Percentiles rank a stretch among this genome's conserved stretches.
Conservation (phyloP, 2,888 invertebrate species). For the Taenaris catops region DNA sequence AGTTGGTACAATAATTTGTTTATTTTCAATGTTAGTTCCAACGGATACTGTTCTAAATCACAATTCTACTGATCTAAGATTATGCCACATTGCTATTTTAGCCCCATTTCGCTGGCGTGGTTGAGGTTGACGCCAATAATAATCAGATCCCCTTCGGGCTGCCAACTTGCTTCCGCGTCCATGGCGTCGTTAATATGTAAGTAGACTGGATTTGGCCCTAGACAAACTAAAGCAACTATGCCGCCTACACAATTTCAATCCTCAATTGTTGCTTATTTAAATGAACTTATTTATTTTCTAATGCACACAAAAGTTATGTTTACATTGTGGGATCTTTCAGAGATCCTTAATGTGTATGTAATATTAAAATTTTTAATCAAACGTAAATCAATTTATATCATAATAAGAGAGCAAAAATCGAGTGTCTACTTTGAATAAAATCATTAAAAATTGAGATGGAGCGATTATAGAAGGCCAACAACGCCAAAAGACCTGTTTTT, state of each 20-base stretch:
- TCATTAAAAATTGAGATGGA: too few species aligned
- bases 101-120: constrained; percentile 35
- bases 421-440: too few species aligned
- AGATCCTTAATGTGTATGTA: too few species aligned
- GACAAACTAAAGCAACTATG: constrained; percentile 7
- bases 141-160: constrained; percentile 66
- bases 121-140: constrained; percentile 46
- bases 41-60: constrained; percentile 5
- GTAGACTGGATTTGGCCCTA: constrained; percentile 8
- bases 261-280: constrained; percentile 9
- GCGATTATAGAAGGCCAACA: too few species aligned
- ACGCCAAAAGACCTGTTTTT: too few species aligned
- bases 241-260: constrained; percentile 3
- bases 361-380: too few species aligned
- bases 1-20: too few species aligned
- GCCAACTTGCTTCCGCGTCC: constrained; percentile 57
- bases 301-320: too few species aligned
- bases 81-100: constrained; percentile 41
- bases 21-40: background rate
- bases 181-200: constrained; percentile 23
- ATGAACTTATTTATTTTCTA: too few species aligned
- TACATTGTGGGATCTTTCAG: too few species aligned
- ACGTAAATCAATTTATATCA: too few species aligned
- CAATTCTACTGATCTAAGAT: constrained; percentile 24
- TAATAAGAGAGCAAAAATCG: too few species aligned